Evolutionary conservation across 2,888 invertebrate genomes (phyloP).

Genomic region (Griposia aprilina): DNA sequence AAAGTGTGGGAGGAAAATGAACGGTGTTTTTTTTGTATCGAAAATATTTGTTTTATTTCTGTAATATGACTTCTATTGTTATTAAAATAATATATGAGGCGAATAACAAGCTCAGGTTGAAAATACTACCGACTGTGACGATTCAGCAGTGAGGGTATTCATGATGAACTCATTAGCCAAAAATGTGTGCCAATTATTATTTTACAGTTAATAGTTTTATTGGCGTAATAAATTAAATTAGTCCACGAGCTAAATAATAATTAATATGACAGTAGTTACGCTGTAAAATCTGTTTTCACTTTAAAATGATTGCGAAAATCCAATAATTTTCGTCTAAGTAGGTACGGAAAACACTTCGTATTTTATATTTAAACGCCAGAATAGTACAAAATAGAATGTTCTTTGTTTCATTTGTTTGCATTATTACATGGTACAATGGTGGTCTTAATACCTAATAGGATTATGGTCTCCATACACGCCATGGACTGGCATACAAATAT

Average conservation of each 20-base stretch:
- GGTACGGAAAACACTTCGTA: background rate
- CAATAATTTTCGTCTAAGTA: background rate
- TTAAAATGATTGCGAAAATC: slow-evolving; percentile 10
- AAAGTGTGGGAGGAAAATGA: slow-evolving; percentile 29
- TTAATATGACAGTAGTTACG: slow-evolving; percentile 30
- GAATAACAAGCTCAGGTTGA: slow-evolving; percentile 25
- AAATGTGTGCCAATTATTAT: slow-evolving; percentile 63
- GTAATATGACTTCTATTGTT: slow-evolving; percentile 62
- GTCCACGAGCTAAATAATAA: slow-evolving; percentile 45
- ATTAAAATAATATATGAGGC: slow-evolving; percentile 55
- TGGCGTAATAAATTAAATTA: slow-evolving; percentile 53
- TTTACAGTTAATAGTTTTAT: slow-evolving; percentile 64
- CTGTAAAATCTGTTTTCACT: slow-evolving; percentile 37
- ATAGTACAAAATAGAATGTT: background rate
- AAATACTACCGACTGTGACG: slow-evolving; percentile 46
- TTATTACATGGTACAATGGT: background rate
- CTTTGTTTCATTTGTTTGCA: background rate
- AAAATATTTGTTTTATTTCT: slow-evolving; percentile 47
- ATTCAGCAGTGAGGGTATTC: slow-evolving; percentile 40
- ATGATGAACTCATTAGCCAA: slow-evolving; percentile 58
- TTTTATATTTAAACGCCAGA: background rate
- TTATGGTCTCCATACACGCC: background rate
- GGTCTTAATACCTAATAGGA: background rate
- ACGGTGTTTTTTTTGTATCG: slow-evolving; percentile 25
- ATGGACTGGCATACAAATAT: background rate